Conservation (phyloP, 1,140 invertebrate genomes). For the Danaus plexippus region DNA sequence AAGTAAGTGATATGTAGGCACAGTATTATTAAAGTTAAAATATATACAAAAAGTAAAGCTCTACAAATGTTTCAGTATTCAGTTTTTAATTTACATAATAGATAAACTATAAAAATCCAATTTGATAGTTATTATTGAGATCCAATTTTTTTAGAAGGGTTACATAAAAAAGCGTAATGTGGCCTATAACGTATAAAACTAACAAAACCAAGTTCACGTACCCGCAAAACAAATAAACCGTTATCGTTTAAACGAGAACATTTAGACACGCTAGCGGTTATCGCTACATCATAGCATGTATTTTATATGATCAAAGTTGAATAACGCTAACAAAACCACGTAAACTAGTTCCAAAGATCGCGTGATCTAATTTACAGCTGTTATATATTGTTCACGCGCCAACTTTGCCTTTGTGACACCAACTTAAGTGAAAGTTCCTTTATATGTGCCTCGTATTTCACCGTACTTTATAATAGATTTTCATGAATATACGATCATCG, state of each 20-base stretch:
- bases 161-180: too few relatives aligned
- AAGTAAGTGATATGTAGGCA: too few relatives aligned
- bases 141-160: too few relatives aligned
- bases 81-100: too few relatives aligned
- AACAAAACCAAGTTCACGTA: too few relatives aligned
- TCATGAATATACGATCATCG: slow-evolving; percentile 19
- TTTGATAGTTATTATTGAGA: too few relatives aligned
- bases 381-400: slow-evolving; percentile 20
- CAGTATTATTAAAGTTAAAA: too few relatives aligned
- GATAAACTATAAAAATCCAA: too few relatives aligned
- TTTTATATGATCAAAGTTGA: slow-evolving; percentile 44
- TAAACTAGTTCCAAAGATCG: slow-evolving; percentile 34
- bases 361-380: slow-evolving; percentile 39
- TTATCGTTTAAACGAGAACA: slow-evolving; percentile 14
- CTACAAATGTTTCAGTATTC: too few relatives aligned
- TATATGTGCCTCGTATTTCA: slow-evolving; percentile 26
- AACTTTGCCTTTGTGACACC: slow-evolving; percentile 41
- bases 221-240: slow-evolving; percentile 3
- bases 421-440: slow-evolving; percentile 22
- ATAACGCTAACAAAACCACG: slow-evolving; percentile 33
- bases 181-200: too few relatives aligned
- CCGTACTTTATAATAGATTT: slow-evolving; percentile 22
- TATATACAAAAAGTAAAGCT: too few relatives aligned
- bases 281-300: slow-evolving; percentile 33
- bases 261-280: slow-evolving; percentile 32